Evolutionary conservation across 1,140 invertebrate species (phyloP), one percentile per base, ranked within the genome.

Genomic region (Vanessa tameamea): DNA sequence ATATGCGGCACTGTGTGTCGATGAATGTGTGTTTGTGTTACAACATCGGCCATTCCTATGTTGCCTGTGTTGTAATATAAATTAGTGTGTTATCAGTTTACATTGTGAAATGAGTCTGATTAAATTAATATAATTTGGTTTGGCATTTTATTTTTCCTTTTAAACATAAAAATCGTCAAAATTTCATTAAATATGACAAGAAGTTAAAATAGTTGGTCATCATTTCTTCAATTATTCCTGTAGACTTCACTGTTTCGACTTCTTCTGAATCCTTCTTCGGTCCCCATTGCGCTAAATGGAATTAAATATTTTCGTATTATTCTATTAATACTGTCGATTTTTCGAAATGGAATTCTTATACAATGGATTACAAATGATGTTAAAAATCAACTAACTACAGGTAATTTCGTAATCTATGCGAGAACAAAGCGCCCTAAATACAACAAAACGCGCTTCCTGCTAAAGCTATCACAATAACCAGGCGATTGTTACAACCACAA

Each of bases 91-190:
- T 88, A 85, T 90, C 87, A 90, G 84, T 87, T 90, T 90, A 86
- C 85, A 87, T 91, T 88, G 85, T 89, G 87, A 86, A 90, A 90
- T 89, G 90, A 92, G 90, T 92, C 87, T 92, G 86, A 92, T 89
- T 92, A 90, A 89, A 88, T 87, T 89, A 89, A 89, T 88, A 88
- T 88, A 83, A 84, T 82, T 78, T 78, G 68, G 66, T 75, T 69
- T 69, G 55, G 64, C 78, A 70, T 87, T 87, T 86, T 82, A 78
- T 83, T 90, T 78, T 20, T 53, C 50, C 26, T 50, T n/a, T 15
- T 50, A 50, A 50, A 50, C 12, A 50, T 15, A 31, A 31, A 6
- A 31, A 6, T 31, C 26, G 26, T 77, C 31, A 74, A 73, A 50
- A 59, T 65, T 65, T 23, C 51, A 82, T 78, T 65, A 82, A 64